Conservation (phyloP, 2,888 invertebrate genomes). For the Iphiclides podalirius region DNA sequence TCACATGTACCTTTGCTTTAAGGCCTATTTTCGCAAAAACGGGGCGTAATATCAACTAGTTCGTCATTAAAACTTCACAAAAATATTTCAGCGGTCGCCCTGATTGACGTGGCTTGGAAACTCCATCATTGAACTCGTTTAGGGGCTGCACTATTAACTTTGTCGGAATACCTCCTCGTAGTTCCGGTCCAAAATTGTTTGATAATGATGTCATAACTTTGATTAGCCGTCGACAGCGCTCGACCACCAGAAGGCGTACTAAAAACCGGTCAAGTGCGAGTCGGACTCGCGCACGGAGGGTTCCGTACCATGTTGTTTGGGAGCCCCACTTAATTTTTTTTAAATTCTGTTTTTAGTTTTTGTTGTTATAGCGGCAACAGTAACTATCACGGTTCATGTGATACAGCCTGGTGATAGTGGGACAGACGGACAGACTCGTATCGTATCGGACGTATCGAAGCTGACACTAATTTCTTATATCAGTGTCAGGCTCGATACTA, state of each 20-base stretch:
- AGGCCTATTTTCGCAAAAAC: conserved; percentile 6
- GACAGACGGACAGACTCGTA: too few species aligned
- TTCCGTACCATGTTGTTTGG: too few species aligned
- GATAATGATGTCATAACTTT: conserved; percentile 21
- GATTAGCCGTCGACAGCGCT: conserved; percentile 20
- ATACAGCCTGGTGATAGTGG: too few species aligned
- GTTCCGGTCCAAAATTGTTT: conserved; percentile 2
- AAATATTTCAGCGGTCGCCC: conserved; percentile 1
- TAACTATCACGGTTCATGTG: too few species aligned
- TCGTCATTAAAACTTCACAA: conserved; percentile 9
- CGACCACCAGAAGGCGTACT: conserved; percentile 21
- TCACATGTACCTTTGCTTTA: neutral
- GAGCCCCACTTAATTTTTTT: too few species aligned
- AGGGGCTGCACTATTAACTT: conserved; percentile 4
- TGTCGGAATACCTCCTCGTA: conserved; percentile 7
- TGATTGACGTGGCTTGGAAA: neutral
- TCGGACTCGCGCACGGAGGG: too few species aligned
- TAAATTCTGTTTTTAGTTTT: too few species aligned
- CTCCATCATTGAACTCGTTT: neutral
- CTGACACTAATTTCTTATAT: too few species aligned
- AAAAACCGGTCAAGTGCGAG: too few species aligned
- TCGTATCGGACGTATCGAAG: too few species aligned
- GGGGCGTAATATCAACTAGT: neutral
- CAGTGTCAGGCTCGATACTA: too few species aligned
- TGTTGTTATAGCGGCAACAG: too few species aligned